Evolutionary conservation across 2,797 vertebrate genomes (phyloP).

Genomic region (Manis javanica): DNA sequence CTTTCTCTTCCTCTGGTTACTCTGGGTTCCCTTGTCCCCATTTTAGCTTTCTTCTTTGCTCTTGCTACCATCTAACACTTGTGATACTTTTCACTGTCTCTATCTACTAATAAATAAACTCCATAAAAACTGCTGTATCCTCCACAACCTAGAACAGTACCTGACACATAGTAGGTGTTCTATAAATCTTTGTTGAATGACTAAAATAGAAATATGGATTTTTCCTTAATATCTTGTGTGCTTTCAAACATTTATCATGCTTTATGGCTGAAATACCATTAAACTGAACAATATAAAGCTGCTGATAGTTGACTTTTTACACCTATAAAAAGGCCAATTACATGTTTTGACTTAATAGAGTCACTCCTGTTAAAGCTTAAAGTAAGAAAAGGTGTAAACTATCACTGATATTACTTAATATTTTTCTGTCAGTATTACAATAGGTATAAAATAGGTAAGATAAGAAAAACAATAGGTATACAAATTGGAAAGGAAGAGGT

Average conservation of each 20-base stretch:
- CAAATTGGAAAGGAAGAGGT: not conserved
- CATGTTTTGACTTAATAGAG: not conserved
- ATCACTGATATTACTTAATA: not conserved
- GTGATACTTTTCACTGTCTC: not conserved
- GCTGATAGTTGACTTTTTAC: not conserved
- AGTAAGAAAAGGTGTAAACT: not conserved
- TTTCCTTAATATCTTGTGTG: not conserved
- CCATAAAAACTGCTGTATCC: not conserved
- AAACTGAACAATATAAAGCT: conserved; percentile 2
- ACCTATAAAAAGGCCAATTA: conserved; percentile 27
- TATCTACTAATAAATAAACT: not conserved
- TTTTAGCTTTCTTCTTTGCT: conserved; percentile 22
- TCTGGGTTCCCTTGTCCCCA: not conserved
- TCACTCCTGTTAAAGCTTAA: conserved; percentile 6
- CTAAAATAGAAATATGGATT: not conserved
- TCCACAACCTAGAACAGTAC: not conserved
- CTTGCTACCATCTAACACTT: not conserved
- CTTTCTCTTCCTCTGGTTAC: not conserved
- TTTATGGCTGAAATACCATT: not conserved
- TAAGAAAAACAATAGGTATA: not conserved
- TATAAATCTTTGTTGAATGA: not conserved
- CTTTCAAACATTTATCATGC: conserved; percentile 17
- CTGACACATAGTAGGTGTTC: not conserved
- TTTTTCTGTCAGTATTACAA: not conserved
- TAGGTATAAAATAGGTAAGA: not conserved